These are phyloP conservation scores for Lycodopsis pacificus DNA, from an alignment of 2,797 vertebrate genomes.

Conservation along the genomic window DNA sequence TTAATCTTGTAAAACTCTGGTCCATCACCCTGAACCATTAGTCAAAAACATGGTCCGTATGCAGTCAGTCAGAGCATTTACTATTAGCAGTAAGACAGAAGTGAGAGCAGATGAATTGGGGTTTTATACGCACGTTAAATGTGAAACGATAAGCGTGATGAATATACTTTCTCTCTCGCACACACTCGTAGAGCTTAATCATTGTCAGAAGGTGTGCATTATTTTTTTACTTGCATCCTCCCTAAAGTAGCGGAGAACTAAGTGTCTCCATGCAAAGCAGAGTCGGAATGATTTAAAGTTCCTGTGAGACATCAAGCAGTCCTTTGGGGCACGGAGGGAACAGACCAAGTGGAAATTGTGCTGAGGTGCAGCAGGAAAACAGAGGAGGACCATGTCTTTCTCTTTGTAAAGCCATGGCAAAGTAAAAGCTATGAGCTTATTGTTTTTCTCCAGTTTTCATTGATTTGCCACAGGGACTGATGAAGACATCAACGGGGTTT, in stretches of 20 bases:
- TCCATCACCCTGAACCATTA: background rate
- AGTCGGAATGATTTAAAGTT: conserved; percentile 26
- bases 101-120: background rate
- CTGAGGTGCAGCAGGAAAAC: conserved; percentile 36
- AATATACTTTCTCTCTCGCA: background rate
- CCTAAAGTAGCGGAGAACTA: conserved; percentile 7
- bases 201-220: conserved; percentile 14
- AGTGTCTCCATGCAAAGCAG: conserved; percentile 17
- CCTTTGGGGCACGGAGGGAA: conserved; percentile 6
- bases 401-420: background rate
- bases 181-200: background rate
- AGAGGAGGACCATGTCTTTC: background rate
- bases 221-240: conserved; percentile 10
- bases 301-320: conserved; percentile 29
- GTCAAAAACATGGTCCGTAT: background rate
- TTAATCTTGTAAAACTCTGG: background rate
- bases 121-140: background rate
- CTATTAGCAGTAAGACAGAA: background rate
- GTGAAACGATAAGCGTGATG: background rate
- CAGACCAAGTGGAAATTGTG: conserved; percentile 34
- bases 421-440: background rate
- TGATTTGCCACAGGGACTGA: background rate
- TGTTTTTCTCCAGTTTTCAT: background rate
- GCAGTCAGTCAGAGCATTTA: background rate
- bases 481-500: background rate